These are phyloP conservation scores for Tyrophagus putrescentiae DNA, from an alignment of 1,140 invertebrate species.

Conservation along the genomic window DNA sequence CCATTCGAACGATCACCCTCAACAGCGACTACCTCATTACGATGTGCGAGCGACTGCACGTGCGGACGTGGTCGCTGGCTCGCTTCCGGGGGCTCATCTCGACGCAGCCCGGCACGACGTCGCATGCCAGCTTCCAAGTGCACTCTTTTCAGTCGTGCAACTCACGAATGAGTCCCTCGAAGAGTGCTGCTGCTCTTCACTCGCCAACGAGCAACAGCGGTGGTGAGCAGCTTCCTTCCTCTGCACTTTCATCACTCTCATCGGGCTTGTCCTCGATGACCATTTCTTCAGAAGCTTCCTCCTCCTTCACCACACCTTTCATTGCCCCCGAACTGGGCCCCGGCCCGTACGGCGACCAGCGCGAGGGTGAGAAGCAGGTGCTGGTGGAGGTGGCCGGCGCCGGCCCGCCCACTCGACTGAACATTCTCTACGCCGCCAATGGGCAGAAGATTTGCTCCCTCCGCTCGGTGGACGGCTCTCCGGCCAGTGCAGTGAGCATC, in stretches of 20 bases:
- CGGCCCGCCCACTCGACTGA: constrained; percentile 84
- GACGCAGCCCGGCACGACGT: constrained; percentile 89
- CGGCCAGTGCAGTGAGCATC: constrained; percentile 66
- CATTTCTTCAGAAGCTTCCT: not conserved
- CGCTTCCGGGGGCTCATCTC: constrained; percentile 87
- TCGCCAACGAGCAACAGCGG: too few relatives aligned
- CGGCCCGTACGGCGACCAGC: constrained; percentile 93
- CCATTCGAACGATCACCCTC: constrained; percentile 83
- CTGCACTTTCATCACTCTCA: not conserved
- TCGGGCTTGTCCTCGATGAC: not conserved
- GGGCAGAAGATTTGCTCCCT: constrained; percentile 91
- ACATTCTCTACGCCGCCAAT: constrained; percentile 82
- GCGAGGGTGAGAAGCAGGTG: constrained; percentile 70
- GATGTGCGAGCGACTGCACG: constrained; percentile 49
- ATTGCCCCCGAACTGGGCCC: constrained; percentile 18
- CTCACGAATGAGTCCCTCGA: constrained; percentile 32
- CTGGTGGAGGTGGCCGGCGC: constrained; percentile 95
- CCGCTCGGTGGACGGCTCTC: constrained; percentile 80
- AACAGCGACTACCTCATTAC: constrained; percentile 90
- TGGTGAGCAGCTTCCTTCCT: not conserved
- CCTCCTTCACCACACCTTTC: not conserved
- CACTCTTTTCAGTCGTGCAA: constrained; percentile 72
- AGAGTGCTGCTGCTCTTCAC: not conserved
- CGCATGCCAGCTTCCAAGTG: constrained; percentile 89
- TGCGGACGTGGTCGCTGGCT: constrained; percentile 87